A percentile compares a stretch with the other conserved stretches of the same genome.
These are phyloP conservation scores for Pangasius larnaudii DNA, from an alignment of 2,797 vertebrate species.

Conservation along the genomic window DNA sequence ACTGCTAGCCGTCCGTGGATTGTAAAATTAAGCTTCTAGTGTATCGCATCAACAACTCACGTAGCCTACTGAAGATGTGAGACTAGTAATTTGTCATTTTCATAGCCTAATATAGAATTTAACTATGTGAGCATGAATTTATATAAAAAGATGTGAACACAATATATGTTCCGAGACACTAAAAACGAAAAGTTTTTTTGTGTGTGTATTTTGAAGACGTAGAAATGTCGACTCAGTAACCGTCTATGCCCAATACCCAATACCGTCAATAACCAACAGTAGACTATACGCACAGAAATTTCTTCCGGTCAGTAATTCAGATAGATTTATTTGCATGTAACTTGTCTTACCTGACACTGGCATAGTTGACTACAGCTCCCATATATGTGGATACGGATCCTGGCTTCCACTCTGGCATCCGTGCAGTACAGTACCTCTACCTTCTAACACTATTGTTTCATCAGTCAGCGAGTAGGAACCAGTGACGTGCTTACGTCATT, in stretches of 20 bases:
- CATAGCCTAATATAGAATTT: not conserved
- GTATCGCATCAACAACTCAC: not conserved
- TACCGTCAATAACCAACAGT: too few species aligned
- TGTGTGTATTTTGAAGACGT: not conserved
- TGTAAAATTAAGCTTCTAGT: not conserved
- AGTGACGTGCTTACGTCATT: conserved; percentile 56
- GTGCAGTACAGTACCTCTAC: conserved; percentile 10
- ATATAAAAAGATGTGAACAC: not conserved
- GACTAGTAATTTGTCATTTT: not conserved
- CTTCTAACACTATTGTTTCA: conserved; percentile 66
- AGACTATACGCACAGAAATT: not conserved
- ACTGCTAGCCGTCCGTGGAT: not conserved
- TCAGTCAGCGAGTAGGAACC: conserved; percentile 21
- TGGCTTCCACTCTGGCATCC: conserved; percentile 47
- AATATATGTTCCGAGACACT: not conserved
- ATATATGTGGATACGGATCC: not conserved
- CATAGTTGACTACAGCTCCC: not conserved
- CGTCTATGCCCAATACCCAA: not conserved
- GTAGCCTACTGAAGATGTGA: not conserved
- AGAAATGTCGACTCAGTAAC: not conserved
- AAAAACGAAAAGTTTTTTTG: not conserved
- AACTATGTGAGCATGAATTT: not conserved
- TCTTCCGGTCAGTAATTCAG: not conserved
- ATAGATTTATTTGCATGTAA: not conserved
- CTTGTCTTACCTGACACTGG: conserved; percentile 41